Conservation (phyloP, 2,888 invertebrate genomes). For the Zygaena filipendulae region DNA sequence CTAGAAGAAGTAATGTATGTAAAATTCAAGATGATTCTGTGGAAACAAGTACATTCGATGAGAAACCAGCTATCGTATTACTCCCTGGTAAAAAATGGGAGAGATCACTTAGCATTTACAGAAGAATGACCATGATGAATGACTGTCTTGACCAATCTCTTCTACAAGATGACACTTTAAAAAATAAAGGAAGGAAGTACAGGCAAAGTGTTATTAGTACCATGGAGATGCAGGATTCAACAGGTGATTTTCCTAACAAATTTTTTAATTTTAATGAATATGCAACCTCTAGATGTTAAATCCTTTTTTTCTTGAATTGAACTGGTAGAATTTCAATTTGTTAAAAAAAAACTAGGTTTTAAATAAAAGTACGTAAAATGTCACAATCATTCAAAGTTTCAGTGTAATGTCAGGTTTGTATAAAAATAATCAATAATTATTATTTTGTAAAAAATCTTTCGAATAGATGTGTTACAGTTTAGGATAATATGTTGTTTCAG, state of each 20-base stretch:
- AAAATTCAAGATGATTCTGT: conserved; percentile 11
- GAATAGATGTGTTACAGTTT: conserved; percentile 13
- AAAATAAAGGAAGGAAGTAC: conserved; percentile 63
- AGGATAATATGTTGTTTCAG: conserved; percentile 27
- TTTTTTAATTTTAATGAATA: conserved; percentile 6
- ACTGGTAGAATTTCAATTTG: too few relatives aligned
- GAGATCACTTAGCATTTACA: conserved; percentile 71
- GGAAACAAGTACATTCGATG: conserved; percentile 18
- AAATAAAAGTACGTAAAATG: too few relatives aligned
- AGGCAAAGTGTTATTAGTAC: conserved; percentile 62
- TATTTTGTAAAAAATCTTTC: conserved; percentile 13
- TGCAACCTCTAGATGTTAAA: too few relatives aligned
- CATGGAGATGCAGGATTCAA: conserved; percentile 57
- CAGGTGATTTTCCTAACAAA: conserved; percentile 38
- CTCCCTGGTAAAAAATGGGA: conserved; percentile 77
- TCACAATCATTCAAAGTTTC: conserved; percentile 59
- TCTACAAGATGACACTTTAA: conserved; percentile 42
- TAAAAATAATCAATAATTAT: conserved; percentile 24
- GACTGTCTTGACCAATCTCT: conserved; percentile 42
- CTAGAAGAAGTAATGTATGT: conserved; percentile 16
- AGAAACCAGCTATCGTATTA: conserved; percentile 47
- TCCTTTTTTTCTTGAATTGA: too few relatives aligned
- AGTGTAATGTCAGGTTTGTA: conserved; percentile 69
- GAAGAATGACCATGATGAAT: conserved; percentile 52
- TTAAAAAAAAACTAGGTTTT: too few relatives aligned